These are phyloP conservation scores for Manduca sexta DNA, from an alignment of 1,140 invertebrate species.

Conservation along the genomic window DNA sequence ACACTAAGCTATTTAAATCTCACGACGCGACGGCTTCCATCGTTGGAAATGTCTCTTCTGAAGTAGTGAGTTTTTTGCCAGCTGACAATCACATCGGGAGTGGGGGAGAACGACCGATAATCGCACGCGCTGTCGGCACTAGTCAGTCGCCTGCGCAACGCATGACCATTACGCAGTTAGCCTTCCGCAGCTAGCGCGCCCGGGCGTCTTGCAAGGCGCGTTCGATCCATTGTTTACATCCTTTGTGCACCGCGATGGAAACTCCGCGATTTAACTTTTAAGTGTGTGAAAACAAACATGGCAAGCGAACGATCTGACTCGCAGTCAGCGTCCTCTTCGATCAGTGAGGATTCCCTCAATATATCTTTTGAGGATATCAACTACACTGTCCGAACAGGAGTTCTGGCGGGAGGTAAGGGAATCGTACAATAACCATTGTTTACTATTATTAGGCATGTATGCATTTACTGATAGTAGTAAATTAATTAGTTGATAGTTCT, in stretches of 20 bases:
- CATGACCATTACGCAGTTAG: conserved; percentile 13
- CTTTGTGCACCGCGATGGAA: conserved; percentile 57
- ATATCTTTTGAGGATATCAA: conserved; percentile 54
- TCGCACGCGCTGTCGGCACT: conserved; percentile 13
- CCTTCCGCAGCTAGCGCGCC: conserved; percentile 23
- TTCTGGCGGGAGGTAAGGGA: conserved; percentile 47
- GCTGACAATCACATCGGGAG: conserved; percentile 26
- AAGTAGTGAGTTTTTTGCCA: too few species aligned
- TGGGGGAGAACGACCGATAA: conserved; percentile 63
- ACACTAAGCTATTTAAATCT: too few species aligned
- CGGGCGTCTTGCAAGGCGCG: conserved; percentile 24
- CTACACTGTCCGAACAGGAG: conserved; percentile 44
- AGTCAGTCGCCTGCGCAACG: conserved; percentile 23
- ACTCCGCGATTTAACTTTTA: conserved; percentile 9
- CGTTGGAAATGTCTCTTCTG: too few species aligned
- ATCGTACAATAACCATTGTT: too few species aligned
- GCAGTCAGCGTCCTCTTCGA: conserved; percentile 51
- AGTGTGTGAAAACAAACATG: conserved; percentile 40
- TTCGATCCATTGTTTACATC: conserved; percentile 36
- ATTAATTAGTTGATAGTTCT: background rate
- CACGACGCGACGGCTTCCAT: too few species aligned
- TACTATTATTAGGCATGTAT: background rate
- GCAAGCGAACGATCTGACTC: conserved; percentile 48
- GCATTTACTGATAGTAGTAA: background rate
- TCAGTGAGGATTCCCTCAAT: conserved; percentile 50